These are phyloP conservation scores for Lanistes nyassanus DNA, from an alignment of 1,140 invertebrate species.

Conservation along the genomic window DNA sequence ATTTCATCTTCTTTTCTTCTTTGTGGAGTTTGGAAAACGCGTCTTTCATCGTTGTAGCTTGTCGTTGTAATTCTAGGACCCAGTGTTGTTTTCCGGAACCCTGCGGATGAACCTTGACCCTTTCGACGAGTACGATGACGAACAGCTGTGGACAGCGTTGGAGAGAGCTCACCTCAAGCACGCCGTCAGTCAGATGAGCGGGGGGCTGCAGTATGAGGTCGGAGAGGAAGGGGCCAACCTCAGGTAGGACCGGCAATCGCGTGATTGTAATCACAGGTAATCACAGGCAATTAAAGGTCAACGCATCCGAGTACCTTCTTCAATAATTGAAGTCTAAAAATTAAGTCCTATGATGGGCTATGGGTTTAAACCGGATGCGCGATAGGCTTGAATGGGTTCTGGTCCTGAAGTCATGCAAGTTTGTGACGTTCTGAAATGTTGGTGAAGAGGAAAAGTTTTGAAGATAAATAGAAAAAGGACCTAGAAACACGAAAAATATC, in stretches of 20 bases:
- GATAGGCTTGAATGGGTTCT: background rate
- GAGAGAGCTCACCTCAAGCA: slow-evolving; percentile 74
- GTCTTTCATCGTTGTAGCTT: background rate
- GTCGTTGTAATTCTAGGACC: slow-evolving; percentile 66
- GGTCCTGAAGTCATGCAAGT: background rate
- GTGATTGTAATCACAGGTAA: background rate
- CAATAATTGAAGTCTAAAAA: background rate
- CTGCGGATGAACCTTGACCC: slow-evolving; percentile 89
- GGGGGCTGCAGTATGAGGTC: slow-evolving; percentile 59
- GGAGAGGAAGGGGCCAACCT: slow-evolving; percentile 67
- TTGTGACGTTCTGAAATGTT: background rate
- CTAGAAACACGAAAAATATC: too few species aligned
- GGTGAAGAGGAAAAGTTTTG: too few species aligned
- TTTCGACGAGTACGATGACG: slow-evolving; percentile 78
- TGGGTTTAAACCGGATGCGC: background rate
- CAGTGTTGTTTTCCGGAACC: slow-evolving; percentile 84
- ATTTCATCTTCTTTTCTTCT: background rate
- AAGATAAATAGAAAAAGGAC: too few species aligned
- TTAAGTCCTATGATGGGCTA: background rate
- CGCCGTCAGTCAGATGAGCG: slow-evolving; percentile 54
- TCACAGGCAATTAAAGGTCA: background rate
- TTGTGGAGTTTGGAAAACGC: slow-evolving; percentile 4
- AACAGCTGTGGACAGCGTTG: slow-evolving; percentile 77
- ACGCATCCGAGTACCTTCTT: background rate
- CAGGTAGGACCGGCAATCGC: slow-evolving; percentile 59